Evolutionary conservation across 1,140 invertebrate species (phyloP).

Genomic region (Drosophila funebris): DNA sequence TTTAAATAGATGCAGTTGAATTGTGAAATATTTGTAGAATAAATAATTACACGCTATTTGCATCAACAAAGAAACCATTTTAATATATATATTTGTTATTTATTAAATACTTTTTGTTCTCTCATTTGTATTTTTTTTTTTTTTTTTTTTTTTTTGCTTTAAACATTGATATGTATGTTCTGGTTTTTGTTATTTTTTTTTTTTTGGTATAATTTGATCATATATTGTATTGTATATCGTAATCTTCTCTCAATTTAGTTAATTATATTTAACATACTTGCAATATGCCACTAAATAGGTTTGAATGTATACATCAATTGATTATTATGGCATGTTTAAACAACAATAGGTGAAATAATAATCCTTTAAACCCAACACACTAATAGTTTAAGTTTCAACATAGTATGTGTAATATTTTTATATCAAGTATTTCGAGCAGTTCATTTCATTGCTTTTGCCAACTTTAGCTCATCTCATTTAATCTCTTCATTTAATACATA

Average conservation of each 20-base stretch:
- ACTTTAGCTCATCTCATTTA: neutral
- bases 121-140: too few species aligned
- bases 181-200: too few species aligned
- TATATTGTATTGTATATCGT: conserved; percentile 68
- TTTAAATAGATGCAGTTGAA: conserved; percentile 21
- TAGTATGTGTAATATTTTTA: neutral
- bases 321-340: conserved; percentile 39
- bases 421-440: conserved; percentile 19
- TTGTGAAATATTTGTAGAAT: conserved; percentile 43
- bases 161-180: conserved; percentile 81
- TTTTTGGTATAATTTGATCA: conserved; percentile 52
- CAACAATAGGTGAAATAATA: conserved; percentile 61
- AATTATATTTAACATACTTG: conserved; percentile 51
- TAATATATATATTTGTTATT: conserved; percentile 71
- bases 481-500: conserved; percentile 36
- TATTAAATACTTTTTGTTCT: conserved; percentile 70
- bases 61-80: conserved; percentile 77
- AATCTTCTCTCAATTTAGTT: conserved; percentile 35
- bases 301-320: conserved; percentile 52
- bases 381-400: conserved; percentile 7
- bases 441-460: conserved; percentile 17
- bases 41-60: conserved; percentile 54
- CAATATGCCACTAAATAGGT: conserved; percentile 59
- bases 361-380: conserved; percentile 18
- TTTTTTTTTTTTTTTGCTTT: conserved; percentile 61